Base-by-base conservation (phyloP, 1,140 invertebrate species). In the Arctopsyche grandis region DNA sequence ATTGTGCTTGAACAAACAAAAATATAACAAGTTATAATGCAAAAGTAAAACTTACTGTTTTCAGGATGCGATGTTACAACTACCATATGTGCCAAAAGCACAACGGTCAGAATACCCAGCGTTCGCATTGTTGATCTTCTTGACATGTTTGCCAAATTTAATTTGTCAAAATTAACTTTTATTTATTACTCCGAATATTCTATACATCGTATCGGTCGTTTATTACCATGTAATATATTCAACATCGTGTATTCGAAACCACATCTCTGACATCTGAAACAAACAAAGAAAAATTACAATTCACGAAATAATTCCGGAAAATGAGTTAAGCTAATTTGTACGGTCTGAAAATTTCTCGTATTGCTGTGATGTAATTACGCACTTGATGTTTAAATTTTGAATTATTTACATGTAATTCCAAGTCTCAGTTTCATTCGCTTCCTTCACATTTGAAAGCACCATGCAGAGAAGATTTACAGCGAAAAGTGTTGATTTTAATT, bases 11-110 rank as follows among this genome's bases (percentile, higher is more conserved):
- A 7, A 38, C 29, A 38, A 38, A 38, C 29, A 52, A 14, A 52
- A 4, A 12, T 52, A 52, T 52, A 14, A 52, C 48, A 12, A 52
- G 4, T 52, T 52, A 52, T 14, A 14, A 52, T 52, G 12, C 48
- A 52, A 5, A 52, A 16, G 48, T n/a, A n/a, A 56, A 56, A 80
- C 81, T 82, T 71, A 82, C 81, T 82, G 22, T 79, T 82, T 29
- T 82, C 78, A 0, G 81, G 81, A 78, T 82, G 81, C 19, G 81
- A 82, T n/a, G 79, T 82, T 10, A 80, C 81, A 10, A 76, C 79
- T 26, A 82, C 79, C 81, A 82, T 82, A 44, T 69, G 79, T 24
- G 78, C 74, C 26, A 82, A 69, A 66, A 66, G 22, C 24, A 22
- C 63, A 0, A 66, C 63, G 7, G 3, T 16, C 21, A 66, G n/a